Conservation (phyloP, 1,140 invertebrate genomes). For the Pseudobourletiella spinata region DNA sequence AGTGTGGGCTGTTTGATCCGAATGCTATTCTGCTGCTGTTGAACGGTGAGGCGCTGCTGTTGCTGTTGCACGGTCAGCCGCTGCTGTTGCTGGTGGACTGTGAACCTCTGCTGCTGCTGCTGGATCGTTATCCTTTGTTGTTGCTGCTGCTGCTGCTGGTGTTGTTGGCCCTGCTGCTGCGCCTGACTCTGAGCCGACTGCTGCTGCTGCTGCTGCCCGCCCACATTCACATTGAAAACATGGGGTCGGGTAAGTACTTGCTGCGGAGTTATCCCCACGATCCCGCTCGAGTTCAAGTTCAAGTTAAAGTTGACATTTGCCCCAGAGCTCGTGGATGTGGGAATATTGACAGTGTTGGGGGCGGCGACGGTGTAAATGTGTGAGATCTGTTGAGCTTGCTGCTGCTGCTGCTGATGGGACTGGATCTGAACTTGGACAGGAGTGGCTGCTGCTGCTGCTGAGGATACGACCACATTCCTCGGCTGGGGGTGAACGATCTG, state of each 20-base stretch:
- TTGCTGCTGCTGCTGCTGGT: neutral
- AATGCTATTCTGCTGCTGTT: conserved; percentile 12
- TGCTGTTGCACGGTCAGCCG: neutral
- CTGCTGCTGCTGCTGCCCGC: conserved; percentile 21
- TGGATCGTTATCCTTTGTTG: conserved; percentile 15
- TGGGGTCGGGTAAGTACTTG: conserved; percentile 33
- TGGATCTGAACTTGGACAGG: neutral
- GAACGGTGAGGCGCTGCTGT: neutral
- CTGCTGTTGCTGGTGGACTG: neutral
- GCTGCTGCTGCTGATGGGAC: neutral
- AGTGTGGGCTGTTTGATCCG: conserved; percentile 28
- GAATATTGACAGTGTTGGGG: neutral
- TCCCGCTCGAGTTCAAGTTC: conserved; percentile 22
- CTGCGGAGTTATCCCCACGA: conserved; percentile 21
- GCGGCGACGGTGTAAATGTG: conserved; percentile 6
- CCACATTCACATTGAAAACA: conserved; percentile 30
- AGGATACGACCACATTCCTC: neutral
- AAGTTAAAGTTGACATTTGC: conserved; percentile 35
- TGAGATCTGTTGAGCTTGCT: neutral
- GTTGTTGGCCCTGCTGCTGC: neutral
- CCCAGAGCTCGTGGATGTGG: conserved; percentile 4
- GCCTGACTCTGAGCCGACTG: neutral
- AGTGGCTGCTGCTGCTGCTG: neutral
- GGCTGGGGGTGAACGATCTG: conserved; percentile 6
- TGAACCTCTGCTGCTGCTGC: conserved; percentile 10